Percentiles rank a stretch among this genome's conserved stretches.
phyloP scores from a whole-genome alignment of 2,797 vertebrate genomes.

The Enteromius radiatus region DNA sequence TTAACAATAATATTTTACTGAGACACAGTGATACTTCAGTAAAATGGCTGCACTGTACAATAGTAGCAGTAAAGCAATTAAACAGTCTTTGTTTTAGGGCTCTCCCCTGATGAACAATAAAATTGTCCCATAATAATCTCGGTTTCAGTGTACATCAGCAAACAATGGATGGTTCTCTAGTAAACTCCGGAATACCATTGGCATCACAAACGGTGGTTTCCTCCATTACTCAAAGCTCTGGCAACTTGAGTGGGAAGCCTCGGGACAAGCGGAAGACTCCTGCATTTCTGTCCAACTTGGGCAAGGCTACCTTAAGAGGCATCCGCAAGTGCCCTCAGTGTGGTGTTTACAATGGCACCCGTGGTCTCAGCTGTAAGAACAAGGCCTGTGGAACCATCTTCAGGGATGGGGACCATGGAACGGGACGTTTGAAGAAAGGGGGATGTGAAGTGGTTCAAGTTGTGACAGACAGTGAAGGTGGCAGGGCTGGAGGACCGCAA shows the following conservation, averaged over 20 bases:
- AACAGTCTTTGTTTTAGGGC: not conserved
- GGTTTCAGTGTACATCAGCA: not conserved
- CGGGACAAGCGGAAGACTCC: slow-evolving; percentile 78
- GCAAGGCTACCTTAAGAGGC: slow-evolving; percentile 88
- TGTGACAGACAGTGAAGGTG: slow-evolving; percentile 75
- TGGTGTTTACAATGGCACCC: slow-evolving; percentile 92
- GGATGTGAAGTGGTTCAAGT: slow-evolving; percentile 82
- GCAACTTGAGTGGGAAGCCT: slow-evolving; percentile 60
- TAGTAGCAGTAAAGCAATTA: not conserved
- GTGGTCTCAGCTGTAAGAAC: slow-evolving; percentile 95
- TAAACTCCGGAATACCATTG: slow-evolving; percentile 65
- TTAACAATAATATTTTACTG: not conserved
- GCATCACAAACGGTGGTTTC: slow-evolving; percentile 48
- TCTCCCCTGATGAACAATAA: not conserved
- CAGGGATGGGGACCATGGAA: slow-evolving; percentile 69
- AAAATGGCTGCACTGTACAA: not conserved
- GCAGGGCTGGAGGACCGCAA: slow-evolving; percentile 68
- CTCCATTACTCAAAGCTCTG: slow-evolving; percentile 22
- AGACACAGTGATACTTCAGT: not conserved
- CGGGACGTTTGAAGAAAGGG: slow-evolving; percentile 71
- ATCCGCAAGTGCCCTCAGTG: slow-evolving; percentile 91
- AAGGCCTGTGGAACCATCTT: slow-evolving; percentile 89
- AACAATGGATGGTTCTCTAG: slow-evolving; percentile 49
- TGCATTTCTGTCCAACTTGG: slow-evolving; percentile 88
- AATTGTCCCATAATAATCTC: not conserved